Conservation (phyloP, 2,113 vertebrate species). For the Baryphthengus martii region DNA sequence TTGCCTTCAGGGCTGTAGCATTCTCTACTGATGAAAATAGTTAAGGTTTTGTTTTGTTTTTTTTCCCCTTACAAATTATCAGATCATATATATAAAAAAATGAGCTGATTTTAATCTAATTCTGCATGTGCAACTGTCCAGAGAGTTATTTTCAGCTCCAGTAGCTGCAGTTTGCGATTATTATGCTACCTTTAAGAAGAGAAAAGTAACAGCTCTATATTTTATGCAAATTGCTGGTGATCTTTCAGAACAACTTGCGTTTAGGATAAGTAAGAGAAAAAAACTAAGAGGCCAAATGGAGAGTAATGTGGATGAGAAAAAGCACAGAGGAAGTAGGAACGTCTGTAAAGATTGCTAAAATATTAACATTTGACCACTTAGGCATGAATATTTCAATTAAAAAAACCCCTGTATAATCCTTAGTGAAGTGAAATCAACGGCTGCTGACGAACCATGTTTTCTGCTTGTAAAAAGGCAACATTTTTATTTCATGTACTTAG, state of each 20-base stretch:
- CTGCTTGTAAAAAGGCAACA: neutral
- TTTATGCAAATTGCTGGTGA: constrained; percentile 59
- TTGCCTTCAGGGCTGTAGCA: neutral
- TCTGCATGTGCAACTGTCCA: constrained; percentile 70
- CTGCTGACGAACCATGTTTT: neutral
- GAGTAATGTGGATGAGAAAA: neutral
- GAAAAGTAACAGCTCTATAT: constrained; percentile 62
- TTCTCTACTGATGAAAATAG: constrained; percentile 62
- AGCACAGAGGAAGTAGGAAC: neutral
- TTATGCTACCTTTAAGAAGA: constrained; percentile 69
- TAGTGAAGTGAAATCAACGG: neutral
- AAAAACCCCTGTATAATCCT: neutral
- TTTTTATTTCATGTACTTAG: neutral
- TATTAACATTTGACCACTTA: neutral
- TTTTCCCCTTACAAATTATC: constrained; percentile 54
- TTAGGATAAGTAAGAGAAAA: constrained; percentile 20
- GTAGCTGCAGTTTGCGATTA: constrained; percentile 71
- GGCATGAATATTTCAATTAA: neutral
- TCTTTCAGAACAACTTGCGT: constrained; percentile 55
- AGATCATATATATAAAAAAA: constrained; percentile 74
- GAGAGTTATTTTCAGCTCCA: constrained; percentile 76
- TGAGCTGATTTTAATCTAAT: constrained; percentile 75
- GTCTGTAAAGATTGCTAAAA: neutral
- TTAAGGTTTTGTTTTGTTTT: constrained; percentile 21
- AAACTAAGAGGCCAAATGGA: neutral